Evolutionary conservation across 2,113 vertebrate species (phyloP).

Genomic region (Seriola quinqueradiata): DNA sequence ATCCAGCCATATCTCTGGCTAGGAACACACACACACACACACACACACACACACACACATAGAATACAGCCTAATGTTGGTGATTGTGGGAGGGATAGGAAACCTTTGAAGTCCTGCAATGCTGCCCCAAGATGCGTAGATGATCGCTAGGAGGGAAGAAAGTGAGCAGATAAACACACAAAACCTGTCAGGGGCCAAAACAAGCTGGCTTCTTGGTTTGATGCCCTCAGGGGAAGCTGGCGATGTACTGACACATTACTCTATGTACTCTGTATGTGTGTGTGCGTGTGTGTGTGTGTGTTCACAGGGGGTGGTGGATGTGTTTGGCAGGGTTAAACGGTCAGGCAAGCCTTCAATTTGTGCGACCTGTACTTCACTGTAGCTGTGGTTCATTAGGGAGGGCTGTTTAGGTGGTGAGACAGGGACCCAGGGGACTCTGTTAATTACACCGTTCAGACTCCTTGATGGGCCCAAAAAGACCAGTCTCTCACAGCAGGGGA

Average conservation of each 20-base stretch:
- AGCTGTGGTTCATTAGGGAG: constrained; percentile 60
- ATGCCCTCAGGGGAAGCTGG: constrained; percentile 15
- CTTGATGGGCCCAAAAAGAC: constrained; percentile 34
- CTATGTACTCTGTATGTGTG: background rate
- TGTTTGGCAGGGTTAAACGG: constrained; percentile 51
- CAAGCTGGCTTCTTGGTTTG: constrained; percentile 24
- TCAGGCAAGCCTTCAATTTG: constrained; percentile 32
- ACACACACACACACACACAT: constrained; percentile 17
- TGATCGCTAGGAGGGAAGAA: background rate
- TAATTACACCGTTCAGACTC: constrained; percentile 68
- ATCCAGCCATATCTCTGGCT: constrained; percentile 39
- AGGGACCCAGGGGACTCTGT: constrained; percentile 39
- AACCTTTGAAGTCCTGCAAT: constrained; percentile 56
- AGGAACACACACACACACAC: constrained; percentile 15
- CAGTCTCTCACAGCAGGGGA: constrained; percentile 28
- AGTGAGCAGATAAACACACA: constrained; percentile 39
- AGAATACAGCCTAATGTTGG: constrained; percentile 18
- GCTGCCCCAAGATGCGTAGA: constrained; percentile 25
- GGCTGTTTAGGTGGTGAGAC: constrained; percentile 2
- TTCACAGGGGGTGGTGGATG: constrained; percentile 20
- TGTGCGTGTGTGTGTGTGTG: constrained; percentile 15
- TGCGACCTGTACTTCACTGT: constrained; percentile 34
- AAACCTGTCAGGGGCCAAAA: constrained; percentile 51
- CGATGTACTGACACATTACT: background rate
- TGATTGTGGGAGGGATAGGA: background rate